Evolutionary conservation across 2,888 invertebrate species (phyloP), one percentile per base, ranked within the genome.

Genomic region (Pterostichus madidus): DNA sequence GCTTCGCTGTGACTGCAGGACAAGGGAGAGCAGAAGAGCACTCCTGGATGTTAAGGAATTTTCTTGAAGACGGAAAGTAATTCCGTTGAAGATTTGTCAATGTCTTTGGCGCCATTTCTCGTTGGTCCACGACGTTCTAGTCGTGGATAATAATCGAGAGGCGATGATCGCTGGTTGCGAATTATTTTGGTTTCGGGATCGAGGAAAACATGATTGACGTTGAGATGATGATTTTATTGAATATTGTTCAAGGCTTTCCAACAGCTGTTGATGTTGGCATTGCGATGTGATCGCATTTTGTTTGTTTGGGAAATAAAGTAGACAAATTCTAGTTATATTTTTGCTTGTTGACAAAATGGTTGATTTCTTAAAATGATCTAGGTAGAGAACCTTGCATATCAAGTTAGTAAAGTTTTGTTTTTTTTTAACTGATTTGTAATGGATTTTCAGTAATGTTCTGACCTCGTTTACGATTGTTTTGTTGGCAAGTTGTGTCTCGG

Each of bases 1-100:
- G 94, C 94, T 17, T 94, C 94, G 85, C 94, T 94, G 87, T 94
- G 94, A 90, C 94, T 93, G 89, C 91, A 92, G 46, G 86, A 87
- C 56, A 87, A 86, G 59, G 56, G 86, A 86, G 87, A 87, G 86
- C 86, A 87, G 81, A 87, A 86, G 56, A 86, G 86, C 53, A 85
- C 88, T 68, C 90, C 84, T 64, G 83, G 84, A 56, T 85, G 85
- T 71, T 84, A 83, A 53, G 53, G 52, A 68, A 73, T 73, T 82
- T 82, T 61, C 44, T 77, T 39, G 6, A 11, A 44, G 35, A 59
- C 59, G 59, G 39, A 76, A n/a, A 35, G 17, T 31, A 10, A 10
- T 76, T 35, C 53, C 77, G 77, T 49, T 61, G 15, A 17, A 53
- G 15, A 71, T 61, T 68, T 80, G 80, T 49, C 71, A 71, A 80